phyloP scores from a whole-genome alignment of 2,797 vertebrate genomes.

The Helarctos malayanus region DNA sequence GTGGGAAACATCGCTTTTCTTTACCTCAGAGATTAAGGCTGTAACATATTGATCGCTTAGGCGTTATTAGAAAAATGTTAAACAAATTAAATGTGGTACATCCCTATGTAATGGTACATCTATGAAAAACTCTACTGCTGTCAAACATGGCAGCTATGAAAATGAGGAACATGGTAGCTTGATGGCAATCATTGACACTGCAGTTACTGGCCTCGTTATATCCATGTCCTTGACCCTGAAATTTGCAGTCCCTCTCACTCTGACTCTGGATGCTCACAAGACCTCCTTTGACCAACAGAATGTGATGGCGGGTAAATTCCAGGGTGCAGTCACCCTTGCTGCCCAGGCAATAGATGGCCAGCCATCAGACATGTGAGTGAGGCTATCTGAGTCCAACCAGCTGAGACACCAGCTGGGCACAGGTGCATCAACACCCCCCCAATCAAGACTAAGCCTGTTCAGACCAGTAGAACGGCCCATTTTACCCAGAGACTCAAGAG shows the following conservation, averaged over 20 bases:
- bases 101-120: background rate
- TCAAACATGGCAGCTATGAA: background rate
- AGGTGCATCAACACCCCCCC: background rate
- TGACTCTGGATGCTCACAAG: background rate
- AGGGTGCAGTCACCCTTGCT: too few species aligned
- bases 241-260: background rate
- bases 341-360: background rate
- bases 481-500: background rate
- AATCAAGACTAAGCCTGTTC: background rate
- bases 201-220: background rate
- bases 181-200: background rate
- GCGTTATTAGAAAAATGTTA: background rate
- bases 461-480: background rate
- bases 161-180: background rate
- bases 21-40: conserved; percentile 7
- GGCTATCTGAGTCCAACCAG: background rate
- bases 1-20: background rate
- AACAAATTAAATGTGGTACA: background rate
- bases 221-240: background rate
- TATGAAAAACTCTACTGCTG: background rate
- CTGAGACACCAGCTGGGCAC: background rate
- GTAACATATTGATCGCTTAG: background rate
- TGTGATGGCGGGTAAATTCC: background rate
- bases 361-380: background rate
- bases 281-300: background rate